Conservation (phyloP, 2,888 invertebrate genomes). For the Callosobruchus maculatus region DNA sequence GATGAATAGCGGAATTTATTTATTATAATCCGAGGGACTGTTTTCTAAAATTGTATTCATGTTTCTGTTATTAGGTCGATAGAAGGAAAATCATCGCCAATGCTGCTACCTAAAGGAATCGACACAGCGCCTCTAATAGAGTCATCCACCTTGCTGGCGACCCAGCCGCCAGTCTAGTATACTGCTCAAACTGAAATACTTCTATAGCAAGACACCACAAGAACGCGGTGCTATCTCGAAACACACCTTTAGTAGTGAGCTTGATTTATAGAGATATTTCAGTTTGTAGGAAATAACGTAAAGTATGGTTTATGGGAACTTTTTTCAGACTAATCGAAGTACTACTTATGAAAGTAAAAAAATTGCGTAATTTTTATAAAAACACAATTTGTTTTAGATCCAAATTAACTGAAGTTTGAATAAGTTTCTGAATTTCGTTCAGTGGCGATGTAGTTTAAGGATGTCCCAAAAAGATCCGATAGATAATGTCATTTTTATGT, state of each 20-base stretch:
- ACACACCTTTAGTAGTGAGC: background rate
- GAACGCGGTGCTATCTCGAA: background rate
- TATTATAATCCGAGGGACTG: background rate
- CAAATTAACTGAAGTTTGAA: too few relatives aligned
- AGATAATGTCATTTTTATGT: too few relatives aligned
- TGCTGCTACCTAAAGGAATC: constrained; percentile 24
- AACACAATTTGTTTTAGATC: too few relatives aligned
- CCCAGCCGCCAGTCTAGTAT: constrained; percentile 2
- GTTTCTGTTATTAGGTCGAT: constrained; percentile 23
- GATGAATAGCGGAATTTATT: too few relatives aligned
- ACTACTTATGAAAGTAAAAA: too few relatives aligned
- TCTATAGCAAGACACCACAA: background rate
- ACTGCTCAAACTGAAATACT: background rate
- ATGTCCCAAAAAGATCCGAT: too few relatives aligned
- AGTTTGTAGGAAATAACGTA: background rate
- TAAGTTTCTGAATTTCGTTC: too few relatives aligned
- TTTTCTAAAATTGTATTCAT: background rate
- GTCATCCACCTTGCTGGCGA: constrained; percentile 11
- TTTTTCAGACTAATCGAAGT: background rate
- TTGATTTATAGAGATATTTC: background rate
- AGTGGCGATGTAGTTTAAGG: background rate
- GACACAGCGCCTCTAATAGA: constrained; percentile 39
- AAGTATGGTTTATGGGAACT: background rate
- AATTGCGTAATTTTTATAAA: background rate
- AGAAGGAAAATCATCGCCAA: constrained; percentile 36